phyloP scores from a whole-genome alignment of 2,888 invertebrate genomes.

The Odontothrips loti region DNA sequence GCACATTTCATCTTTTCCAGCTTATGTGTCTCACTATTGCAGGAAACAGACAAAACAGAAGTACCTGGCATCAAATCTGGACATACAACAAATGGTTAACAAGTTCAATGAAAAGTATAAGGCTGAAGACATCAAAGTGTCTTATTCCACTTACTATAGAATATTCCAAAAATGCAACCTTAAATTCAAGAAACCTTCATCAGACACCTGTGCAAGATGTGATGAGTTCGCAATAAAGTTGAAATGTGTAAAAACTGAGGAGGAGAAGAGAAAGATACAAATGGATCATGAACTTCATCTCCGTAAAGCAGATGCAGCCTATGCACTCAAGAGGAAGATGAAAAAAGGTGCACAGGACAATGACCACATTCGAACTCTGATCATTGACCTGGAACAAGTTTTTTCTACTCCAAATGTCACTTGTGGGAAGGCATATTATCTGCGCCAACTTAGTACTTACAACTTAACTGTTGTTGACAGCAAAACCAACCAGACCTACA shows the following conservation, averaged over 20 bases:
- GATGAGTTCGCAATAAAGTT: neutral
- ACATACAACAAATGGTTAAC: neutral
- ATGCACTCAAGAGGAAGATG: neutral
- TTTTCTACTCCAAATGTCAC: neutral
- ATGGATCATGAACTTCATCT: neutral
- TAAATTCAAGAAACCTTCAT: neutral
- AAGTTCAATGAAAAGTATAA: neutral
- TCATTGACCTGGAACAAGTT: neutral
- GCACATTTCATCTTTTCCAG: neutral
- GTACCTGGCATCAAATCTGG: neutral
- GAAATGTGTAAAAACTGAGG: neutral
- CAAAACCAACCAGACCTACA: neutral
- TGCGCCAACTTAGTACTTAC: neutral
- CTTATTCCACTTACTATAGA: neutral
- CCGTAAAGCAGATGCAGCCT: neutral
- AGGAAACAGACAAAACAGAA: neutral
- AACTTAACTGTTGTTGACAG: neutral
- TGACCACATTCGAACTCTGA: neutral
- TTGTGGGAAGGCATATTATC: conserved; percentile 1
- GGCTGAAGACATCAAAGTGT: neutral
- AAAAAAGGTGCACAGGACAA: neutral
- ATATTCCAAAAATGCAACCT: neutral
- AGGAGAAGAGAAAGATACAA: neutral
- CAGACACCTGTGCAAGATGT: neutral
- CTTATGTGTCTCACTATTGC: neutral